phyloP scores from a whole-genome alignment of 1,140 invertebrate genomes.

The Limonius californicus region DNA sequence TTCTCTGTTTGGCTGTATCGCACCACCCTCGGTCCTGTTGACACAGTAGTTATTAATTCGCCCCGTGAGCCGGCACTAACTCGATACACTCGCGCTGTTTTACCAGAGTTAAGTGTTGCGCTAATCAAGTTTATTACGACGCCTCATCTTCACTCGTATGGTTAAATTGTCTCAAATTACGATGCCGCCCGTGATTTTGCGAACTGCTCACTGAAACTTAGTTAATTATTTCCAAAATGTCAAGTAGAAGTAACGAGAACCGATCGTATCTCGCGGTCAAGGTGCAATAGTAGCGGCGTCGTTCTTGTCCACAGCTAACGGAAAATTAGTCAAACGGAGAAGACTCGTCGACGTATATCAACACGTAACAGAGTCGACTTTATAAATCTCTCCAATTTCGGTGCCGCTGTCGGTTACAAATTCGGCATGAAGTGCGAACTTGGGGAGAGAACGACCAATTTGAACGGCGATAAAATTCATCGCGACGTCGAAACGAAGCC shows the following conservation, averaged over 20 bases:
- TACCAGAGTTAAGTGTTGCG: conserved; percentile 28
- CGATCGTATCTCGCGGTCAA: too few relatives aligned
- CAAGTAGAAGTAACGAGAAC: too few relatives aligned
- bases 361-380: not conserved
- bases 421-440: conserved; percentile 16
- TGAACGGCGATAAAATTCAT: conserved; percentile 31
- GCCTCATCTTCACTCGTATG: conserved; percentile 3
- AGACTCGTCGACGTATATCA: not conserved
- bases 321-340: not conserved
- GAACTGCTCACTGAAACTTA: too few relatives aligned
- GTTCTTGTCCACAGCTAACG: not conserved
- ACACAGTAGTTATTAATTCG: conserved; percentile 16
- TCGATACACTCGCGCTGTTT: conserved; percentile 25
- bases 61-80: conserved; percentile 25
- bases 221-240: too few relatives aligned
- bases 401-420: conserved; percentile 9
- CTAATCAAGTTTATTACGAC: conserved; percentile 28
- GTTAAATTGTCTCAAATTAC: not conserved
- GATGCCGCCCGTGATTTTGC: not conserved
- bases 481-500: conserved; percentile 16
- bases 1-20: not conserved
- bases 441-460: conserved; percentile 25
- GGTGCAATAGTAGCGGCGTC: not conserved
- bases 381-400: conserved; percentile 14
- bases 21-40: not conserved